Conservation (phyloP, 2,113 vertebrate genomes). For the Neotoma lepida region DNA sequence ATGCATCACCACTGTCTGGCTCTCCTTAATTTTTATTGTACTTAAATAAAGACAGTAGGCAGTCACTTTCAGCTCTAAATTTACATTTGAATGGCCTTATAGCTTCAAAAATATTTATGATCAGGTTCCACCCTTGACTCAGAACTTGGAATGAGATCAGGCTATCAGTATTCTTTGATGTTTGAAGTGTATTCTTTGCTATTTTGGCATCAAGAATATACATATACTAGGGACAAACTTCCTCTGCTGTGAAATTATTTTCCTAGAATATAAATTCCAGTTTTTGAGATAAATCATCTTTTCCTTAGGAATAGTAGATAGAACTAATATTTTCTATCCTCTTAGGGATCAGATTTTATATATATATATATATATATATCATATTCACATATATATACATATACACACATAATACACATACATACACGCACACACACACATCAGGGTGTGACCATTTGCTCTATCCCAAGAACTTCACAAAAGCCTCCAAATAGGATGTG, state of each 20-base stretch:
- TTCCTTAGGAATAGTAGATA: neutral
- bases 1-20: fast-evolving
- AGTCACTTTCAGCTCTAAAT: neutral
- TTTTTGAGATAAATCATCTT: conserved; percentile 49
- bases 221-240: neutral
- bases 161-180: neutral
- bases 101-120: neutral
- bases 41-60: conserved; percentile 8
- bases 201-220: conserved; percentile 1
- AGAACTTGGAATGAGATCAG: neutral
- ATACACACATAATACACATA: neutral
- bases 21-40: neutral
- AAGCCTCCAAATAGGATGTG: neutral
- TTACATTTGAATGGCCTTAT: neutral
- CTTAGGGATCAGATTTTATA: neutral
- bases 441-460: neutral
- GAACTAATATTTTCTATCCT: conserved; percentile 33
- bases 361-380: neutral
- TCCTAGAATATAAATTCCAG: neutral
- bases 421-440: neutral
- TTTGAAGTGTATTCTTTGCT: conserved; percentile 25
- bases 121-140: neutral
- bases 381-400: neutral
- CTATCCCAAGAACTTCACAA: conserved; percentile 38
- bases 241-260: neutral